Evolutionary conservation across 2,113 vertebrate genomes (phyloP).

Genomic region (Lethenteron reissneri): DNA sequence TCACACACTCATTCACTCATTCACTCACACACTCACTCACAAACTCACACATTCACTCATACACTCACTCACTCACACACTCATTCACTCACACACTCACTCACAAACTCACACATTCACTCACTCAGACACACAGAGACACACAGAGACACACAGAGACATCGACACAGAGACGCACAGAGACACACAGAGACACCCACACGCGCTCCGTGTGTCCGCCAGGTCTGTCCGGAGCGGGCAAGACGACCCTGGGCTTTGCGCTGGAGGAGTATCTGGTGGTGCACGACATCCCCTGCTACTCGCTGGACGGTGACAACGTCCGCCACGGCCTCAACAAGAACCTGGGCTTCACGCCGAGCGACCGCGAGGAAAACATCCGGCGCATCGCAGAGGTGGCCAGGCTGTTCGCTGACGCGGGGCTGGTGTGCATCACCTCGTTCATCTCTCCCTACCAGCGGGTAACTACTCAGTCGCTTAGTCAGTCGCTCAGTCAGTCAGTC

Average conservation of each 20-base stretch:
- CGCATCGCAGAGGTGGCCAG: constrained; percentile 89
- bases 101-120: no score
- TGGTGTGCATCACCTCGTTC: constrained; percentile 87
- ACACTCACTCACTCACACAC: no score
- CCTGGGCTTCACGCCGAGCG: constrained; percentile 75
- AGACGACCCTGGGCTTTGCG: constrained; percentile 96
- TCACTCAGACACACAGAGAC: no score
- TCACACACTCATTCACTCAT: no score
- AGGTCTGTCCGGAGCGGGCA: constrained; percentile 84
- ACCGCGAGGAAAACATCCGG: constrained; percentile 84
- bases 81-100: no score
- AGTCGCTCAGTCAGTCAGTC: no score
- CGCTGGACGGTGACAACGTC: constrained; percentile 86
- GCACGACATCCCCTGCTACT: constrained; percentile 89
- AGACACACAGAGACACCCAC: no score
- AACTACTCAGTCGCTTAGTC: constrained; percentile 1
- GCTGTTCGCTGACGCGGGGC: constrained; percentile 80
- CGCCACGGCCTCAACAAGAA: constrained; percentile 93
- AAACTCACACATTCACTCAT: no score
- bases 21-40: no score
- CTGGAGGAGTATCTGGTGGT: constrained; percentile 88
- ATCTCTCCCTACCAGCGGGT: constrained; percentile 87
- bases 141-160: no score
- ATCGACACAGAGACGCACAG: no score
- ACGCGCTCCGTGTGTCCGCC: neutral